These are phyloP conservation scores for Sphaeramia orbicularis DNA, from an alignment of 2,797 vertebrate species.

Conservation along the genomic window DNA sequence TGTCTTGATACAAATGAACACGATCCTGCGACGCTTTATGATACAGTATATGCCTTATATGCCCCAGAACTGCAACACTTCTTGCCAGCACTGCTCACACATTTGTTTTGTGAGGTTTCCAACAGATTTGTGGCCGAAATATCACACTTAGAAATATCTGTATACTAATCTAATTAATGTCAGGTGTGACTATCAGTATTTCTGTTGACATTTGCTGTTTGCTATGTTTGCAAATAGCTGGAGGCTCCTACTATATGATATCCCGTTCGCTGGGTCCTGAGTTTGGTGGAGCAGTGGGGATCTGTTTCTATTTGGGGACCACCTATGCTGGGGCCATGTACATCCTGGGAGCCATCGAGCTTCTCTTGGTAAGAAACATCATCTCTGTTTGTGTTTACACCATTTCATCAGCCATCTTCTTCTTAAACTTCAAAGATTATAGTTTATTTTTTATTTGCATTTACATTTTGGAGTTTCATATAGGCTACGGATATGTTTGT, in stretches of 20 bases:
- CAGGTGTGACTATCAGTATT: neutral
- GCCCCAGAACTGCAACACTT: no score
- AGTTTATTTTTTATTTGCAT: neutral
- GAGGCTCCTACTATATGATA: conserved; percentile 99
- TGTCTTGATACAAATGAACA: no score
- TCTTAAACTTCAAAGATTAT: neutral
- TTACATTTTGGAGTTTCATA: no score
- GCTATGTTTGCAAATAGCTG: conserved; percentile 84
- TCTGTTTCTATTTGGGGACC: conserved; percentile 98
- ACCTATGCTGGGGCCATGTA: conserved; percentile 99
- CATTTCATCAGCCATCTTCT: neutral
- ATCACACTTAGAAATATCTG: neutral
- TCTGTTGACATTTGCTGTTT: conserved; percentile 12
- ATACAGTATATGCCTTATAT: no score
- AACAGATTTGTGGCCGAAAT: no score
- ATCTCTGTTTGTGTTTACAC: neutral
- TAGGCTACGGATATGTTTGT: no score
- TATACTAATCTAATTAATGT: neutral
- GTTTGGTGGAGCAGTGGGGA: conserved; percentile 97
- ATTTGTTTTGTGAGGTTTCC: no score
- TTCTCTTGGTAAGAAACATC: conserved; percentile 91
- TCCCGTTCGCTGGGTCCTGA: conserved; percentile 97
- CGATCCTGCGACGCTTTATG: no score
- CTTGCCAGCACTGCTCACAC: no score
- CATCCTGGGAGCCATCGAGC: conserved; percentile 98